These are phyloP conservation scores for Chrysoperla carnea DNA, from an alignment of 1,140 invertebrate species.

Conservation along the genomic window DNA sequence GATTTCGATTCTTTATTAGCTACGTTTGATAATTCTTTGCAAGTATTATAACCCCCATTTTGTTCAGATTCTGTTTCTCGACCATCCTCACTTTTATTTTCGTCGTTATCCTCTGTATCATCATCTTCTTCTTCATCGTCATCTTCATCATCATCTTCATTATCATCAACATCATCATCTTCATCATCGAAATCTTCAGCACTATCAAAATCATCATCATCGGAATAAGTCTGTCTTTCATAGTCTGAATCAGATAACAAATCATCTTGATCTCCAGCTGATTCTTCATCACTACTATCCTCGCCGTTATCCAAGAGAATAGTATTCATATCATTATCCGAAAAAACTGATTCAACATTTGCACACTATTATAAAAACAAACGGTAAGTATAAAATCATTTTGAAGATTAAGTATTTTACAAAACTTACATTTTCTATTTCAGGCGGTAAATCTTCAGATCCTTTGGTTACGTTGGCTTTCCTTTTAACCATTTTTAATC, in stretches of 20 bases:
- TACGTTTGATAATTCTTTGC: background rate
- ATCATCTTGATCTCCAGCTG: conserved; percentile 14
- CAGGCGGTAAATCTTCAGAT: too few relatives aligned
- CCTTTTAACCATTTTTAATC: too few relatives aligned
- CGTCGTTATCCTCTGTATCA: conserved; percentile 5
- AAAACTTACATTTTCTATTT: too few relatives aligned
- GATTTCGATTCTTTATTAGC: conserved; percentile 7
- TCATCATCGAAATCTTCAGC: conserved; percentile 12
- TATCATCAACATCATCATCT: conserved; percentile 4
- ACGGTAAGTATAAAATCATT: too few relatives aligned
- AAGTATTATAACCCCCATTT: conserved; percentile 7
- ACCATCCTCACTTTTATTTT: conserved; percentile 8
- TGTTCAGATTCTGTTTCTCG: background rate
- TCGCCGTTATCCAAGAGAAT: conserved; percentile 6
- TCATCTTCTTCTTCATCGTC: conserved; percentile 7
- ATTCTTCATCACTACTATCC: conserved; percentile 8
- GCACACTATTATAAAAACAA: background rate
- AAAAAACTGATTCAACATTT: conserved; percentile 1
- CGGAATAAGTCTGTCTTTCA: conserved; percentile 8
- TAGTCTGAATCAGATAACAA: conserved; percentile 11
- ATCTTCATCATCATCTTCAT: conserved; percentile 3
- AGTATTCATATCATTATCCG: conserved; percentile 9
- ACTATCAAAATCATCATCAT: conserved; percentile 3
- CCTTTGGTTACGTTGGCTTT: too few relatives aligned
- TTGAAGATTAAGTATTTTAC: too few relatives aligned